phyloP scores from a whole-genome alignment of 1,140 invertebrate genomes.

The Zeugodacus cucurbitae region DNA sequence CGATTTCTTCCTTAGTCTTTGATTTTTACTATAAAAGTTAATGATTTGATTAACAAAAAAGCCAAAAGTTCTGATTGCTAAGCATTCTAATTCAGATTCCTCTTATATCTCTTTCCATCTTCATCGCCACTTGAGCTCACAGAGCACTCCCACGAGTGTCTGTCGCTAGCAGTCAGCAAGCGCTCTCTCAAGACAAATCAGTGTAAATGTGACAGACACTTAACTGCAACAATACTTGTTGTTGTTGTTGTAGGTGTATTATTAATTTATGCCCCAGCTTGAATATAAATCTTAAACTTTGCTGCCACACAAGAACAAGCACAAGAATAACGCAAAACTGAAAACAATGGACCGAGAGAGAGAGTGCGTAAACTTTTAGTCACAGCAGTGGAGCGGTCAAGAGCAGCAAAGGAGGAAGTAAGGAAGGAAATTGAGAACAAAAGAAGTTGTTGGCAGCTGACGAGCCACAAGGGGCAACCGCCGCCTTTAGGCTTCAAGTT shows the following conservation, averaged over 20 bases:
- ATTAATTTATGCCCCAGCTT: conserved; percentile 10
- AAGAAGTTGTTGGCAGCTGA: background rate
- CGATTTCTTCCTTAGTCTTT: too few relatives aligned
- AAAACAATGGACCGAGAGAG: background rate
- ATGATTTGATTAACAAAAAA: too few relatives aligned
- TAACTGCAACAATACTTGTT: background rate
- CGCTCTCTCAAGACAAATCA: background rate
- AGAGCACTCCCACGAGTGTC: background rate
- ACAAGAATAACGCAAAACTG: background rate
- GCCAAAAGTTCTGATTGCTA: too few relatives aligned
- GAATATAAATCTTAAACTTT: conserved; percentile 6
- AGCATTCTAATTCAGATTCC: too few relatives aligned
- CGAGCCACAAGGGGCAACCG: background rate
- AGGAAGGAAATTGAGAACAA: background rate
- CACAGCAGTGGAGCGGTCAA: background rate
- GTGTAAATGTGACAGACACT: background rate
- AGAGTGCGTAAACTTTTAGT: background rate
- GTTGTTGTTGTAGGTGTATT: background rate
- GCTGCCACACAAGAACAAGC: background rate
- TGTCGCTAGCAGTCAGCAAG: background rate
- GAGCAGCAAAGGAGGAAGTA: background rate
- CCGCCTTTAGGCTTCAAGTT: background rate
- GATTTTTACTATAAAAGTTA: too few relatives aligned
- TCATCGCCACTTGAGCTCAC: too few relatives aligned
- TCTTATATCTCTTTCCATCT: too few relatives aligned